Conservation (phyloP, 2,888 invertebrate genomes). For the Orthosia cruda region DNA sequence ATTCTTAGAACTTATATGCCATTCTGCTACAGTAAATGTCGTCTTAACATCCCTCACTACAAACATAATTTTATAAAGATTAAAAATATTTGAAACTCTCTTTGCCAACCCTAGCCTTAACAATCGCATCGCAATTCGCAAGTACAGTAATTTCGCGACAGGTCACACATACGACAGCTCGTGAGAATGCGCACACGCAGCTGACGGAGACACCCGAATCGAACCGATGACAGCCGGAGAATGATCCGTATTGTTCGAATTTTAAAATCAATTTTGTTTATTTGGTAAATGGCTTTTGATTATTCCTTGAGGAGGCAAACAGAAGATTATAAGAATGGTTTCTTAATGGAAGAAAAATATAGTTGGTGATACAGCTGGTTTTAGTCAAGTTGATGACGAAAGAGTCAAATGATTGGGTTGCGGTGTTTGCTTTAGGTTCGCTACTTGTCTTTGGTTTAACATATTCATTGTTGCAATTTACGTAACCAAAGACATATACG, state of each 20-base stretch:
- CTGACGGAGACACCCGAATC: slow-evolving; percentile 66
- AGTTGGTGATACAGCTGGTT: slow-evolving; percentile 25
- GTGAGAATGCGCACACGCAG: slow-evolving; percentile 69
- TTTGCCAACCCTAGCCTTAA: slow-evolving; percentile 55
- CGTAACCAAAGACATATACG: background rate
- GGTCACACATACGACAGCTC: slow-evolving; percentile 68
- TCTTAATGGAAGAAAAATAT: slow-evolving; percentile 66
- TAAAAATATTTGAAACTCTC: too few relatives aligned
- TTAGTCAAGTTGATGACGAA: slow-evolving; percentile 20
- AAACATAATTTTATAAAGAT: too few relatives aligned
- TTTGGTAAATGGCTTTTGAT: slow-evolving; percentile 63
- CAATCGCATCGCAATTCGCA: slow-evolving; percentile 60
- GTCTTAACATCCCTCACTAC: too few relatives aligned
- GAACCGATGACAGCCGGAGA: slow-evolving; percentile 65
- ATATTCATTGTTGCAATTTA: background rate
- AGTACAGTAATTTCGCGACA: slow-evolving; percentile 65
- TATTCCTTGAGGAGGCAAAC: slow-evolving; percentile 51
- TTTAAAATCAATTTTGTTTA: slow-evolving; percentile 61
- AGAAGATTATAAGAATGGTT: slow-evolving; percentile 40
- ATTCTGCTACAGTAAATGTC: too few relatives aligned
- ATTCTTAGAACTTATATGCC: too few relatives aligned
- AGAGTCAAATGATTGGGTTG: slow-evolving; percentile 19
- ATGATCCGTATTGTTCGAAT: slow-evolving; percentile 61
- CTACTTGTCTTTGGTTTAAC: background rate
- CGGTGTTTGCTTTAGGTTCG: background rate